Evolutionary conservation across 2,888 invertebrate genomes (phyloP).

Genomic region (Myathropa florea): DNA sequence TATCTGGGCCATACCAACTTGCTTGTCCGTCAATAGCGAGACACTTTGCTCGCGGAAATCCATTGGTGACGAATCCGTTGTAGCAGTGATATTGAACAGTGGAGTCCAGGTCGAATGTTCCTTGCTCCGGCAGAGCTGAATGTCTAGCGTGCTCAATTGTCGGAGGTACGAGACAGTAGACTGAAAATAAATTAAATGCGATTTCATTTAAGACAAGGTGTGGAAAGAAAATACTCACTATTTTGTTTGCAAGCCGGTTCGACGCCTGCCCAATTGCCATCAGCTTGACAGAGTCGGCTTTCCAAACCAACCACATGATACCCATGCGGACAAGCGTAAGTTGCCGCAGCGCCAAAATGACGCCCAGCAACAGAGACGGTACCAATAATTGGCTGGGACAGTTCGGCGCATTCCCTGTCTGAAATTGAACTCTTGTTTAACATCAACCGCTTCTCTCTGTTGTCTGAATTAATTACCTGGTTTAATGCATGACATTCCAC

Average conservation of each 20-base stretch:
- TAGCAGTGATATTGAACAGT: slow-evolving; percentile 96
- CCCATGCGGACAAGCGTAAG: slow-evolving; percentile 93
- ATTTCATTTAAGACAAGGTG: no score
- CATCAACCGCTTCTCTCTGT: background rate
- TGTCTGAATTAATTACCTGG: slow-evolving; percentile 85
- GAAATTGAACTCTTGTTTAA: slow-evolving; percentile 74
- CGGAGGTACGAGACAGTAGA: slow-evolving; percentile 93
- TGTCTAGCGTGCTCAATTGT: slow-evolving; percentile 92
- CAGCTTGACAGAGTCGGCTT: slow-evolving; percentile 94
- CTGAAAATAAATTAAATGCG: slow-evolving; percentile 77
- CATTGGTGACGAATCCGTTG: slow-evolving; percentile 95
- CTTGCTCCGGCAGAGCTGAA: slow-evolving; percentile 92
- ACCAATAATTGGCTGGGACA: slow-evolving; percentile 89
- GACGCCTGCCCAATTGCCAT: slow-evolving; percentile 93
- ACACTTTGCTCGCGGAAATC: slow-evolving; percentile 96
- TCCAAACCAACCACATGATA: slow-evolving; percentile 93
- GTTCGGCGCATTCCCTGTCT: slow-evolving; percentile 93
- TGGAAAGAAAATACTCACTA: slow-evolving; percentile 82
- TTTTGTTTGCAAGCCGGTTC: slow-evolving; percentile 93
- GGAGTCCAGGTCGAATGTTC: slow-evolving; percentile 93
- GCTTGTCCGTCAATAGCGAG: slow-evolving; percentile 92
- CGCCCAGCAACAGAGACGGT: slow-evolving; percentile 88
- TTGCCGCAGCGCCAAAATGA: slow-evolving; percentile 90
- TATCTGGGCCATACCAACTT: slow-evolving; percentile 98
- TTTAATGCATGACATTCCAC: slow-evolving; percentile 98